Conservation (phyloP, 2,113 vertebrate genomes). For the Strix uralensis region DNA sequence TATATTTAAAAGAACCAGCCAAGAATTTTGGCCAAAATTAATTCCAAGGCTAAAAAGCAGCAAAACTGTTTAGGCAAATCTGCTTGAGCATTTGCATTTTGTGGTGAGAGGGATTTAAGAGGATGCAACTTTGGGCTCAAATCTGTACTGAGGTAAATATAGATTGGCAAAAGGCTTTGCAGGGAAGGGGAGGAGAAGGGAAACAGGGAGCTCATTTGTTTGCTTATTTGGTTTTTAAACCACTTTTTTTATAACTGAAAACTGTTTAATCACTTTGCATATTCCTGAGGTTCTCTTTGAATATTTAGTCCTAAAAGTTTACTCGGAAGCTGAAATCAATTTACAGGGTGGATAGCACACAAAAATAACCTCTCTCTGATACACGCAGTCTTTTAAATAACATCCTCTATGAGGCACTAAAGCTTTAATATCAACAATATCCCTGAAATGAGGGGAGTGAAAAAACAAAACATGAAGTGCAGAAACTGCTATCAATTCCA, state of each 20-base stretch:
- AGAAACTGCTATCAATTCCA: conserved; percentile 76
- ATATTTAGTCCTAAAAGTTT: neutral
- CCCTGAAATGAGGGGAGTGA: conserved; percentile 59
- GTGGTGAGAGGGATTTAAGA: neutral
- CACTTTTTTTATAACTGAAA: neutral
- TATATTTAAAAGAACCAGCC: neutral
- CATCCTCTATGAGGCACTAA: conserved; percentile 66
- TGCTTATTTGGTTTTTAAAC: neutral
- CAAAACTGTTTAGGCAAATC: neutral
- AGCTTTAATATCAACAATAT: conserved; percentile 71
- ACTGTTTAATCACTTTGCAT: neutral
- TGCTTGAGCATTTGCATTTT: neutral
- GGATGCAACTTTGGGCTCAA: neutral
- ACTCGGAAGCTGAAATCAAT: neutral
- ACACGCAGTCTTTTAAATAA: conserved; percentile 60
- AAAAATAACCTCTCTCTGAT: conserved; percentile 65
- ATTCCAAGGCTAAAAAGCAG: neutral
- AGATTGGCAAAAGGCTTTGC: neutral
- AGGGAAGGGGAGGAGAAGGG: neutral
- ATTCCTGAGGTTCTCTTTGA: neutral
- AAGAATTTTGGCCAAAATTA: neutral
- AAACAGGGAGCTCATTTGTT: neutral
- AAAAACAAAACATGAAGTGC: conserved; percentile 46
- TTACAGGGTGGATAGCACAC: neutral
- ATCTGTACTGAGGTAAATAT: neutral